phyloP scores from a whole-genome alignment of 2,888 invertebrate genomes.

The Coelinius sp. region DNA sequence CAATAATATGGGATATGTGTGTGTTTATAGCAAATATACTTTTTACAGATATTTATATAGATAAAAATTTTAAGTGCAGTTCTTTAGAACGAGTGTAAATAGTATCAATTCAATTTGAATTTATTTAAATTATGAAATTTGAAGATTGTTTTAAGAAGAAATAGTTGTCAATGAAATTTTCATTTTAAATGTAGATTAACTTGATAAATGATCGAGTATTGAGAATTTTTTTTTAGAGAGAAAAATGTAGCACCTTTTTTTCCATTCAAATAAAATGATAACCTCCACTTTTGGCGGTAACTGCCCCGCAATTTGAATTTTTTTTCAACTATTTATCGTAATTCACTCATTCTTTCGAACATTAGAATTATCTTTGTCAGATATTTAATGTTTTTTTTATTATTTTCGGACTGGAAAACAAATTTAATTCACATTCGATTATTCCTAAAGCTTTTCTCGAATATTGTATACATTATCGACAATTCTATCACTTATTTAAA shows the following conservation, averaged over 20 bases:
- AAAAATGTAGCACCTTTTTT: not conserved
- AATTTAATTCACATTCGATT: not conserved
- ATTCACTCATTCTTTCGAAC: not conserved
- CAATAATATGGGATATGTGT: not conserved
- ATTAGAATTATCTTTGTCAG: not conserved
- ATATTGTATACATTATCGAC: not conserved
- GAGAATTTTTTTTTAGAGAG: not conserved
- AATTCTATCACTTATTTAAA: too few species aligned
- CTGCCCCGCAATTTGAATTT: not conserved
- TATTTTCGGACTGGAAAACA: too few species aligned
- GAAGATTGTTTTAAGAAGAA: not conserved
- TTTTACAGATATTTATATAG: slow-evolving; percentile 15
- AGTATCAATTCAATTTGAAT: not conserved
- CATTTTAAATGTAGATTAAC: not conserved
- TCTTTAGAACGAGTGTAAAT: slow-evolving; percentile 2
- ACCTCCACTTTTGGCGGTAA: not conserved
- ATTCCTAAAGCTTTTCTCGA: not conserved
- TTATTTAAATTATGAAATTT: not conserved
- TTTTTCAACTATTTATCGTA: not conserved
- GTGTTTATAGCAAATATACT: slow-evolving; percentile 6
- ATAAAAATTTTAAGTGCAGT: slow-evolving; percentile 11
- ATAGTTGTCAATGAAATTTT: slow-evolving; percentile 1
- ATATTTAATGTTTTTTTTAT: too few species aligned
- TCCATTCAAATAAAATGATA: not conserved
- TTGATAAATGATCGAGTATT: not conserved